Percentiles rank a stretch among this genome's conserved stretches.
Evolutionary conservation across 2,113 vertebrate genomes (phyloP).

Genomic region (Rattus norvegicus): DNA sequence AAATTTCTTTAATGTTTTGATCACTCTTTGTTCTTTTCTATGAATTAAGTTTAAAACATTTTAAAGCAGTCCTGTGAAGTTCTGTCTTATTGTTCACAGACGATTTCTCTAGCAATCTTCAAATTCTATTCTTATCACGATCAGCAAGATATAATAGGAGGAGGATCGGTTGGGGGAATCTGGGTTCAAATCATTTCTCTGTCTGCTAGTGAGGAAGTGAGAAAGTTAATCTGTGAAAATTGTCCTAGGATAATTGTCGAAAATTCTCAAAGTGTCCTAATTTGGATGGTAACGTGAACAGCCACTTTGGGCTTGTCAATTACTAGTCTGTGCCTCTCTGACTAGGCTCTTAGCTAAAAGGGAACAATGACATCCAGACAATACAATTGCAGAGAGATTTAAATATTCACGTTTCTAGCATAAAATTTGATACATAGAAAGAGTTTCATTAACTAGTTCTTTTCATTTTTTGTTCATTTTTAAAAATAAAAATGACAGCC

Average conservation of each 20-base stretch:
- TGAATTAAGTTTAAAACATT: conserved; percentile 51
- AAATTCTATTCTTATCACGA: conserved; percentile 49
- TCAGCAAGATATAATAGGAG: neutral
- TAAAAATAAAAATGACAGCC: neutral
- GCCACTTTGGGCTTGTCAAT: neutral
- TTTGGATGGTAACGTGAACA: neutral
- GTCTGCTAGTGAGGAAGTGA: neutral
- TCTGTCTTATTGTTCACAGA: conserved; percentile 20
- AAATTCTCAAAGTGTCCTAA: neutral
- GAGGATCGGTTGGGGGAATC: neutral
- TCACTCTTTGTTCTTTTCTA: conserved; percentile 49
- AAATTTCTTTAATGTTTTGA: conserved; percentile 39
- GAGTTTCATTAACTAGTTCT: neutral
- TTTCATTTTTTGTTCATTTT: neutral
- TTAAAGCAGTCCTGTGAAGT: neutral
- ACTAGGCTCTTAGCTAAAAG: neutral
- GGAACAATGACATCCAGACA: neutral
- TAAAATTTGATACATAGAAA: neutral
- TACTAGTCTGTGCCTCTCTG: neutral
- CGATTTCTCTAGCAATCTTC: conserved; percentile 27
- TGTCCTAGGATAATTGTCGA: neutral
- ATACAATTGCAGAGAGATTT: neutral
- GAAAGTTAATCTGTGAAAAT: neutral
- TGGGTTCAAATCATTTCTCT: conserved; percentile 24
- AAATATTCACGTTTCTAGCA: conserved; percentile 27